Evolutionary conservation across 2,888 invertebrate species (phyloP).

Genomic region (Apocheima hispidaria): DNA sequence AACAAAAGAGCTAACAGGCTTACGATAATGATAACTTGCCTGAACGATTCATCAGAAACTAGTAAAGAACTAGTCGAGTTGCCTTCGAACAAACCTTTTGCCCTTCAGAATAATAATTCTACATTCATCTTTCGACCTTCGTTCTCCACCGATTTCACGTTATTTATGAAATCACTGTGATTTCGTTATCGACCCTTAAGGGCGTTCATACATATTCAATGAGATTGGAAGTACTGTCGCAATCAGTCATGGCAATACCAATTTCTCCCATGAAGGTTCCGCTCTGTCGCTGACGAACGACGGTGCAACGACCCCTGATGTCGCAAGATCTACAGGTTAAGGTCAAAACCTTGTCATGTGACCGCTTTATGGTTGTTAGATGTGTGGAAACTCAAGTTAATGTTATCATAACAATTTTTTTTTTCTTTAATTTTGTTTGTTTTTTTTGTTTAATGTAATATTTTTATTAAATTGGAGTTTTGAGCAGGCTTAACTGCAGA

Average conservation of each 20-base stretch:
- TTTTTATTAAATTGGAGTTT: no score
- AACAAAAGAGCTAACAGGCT: no score
- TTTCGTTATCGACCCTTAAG: constrained; percentile 21
- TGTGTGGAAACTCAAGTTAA: constrained; percentile 20
- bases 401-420: background rate
- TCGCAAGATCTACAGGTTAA: constrained; percentile 34
- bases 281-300: constrained; percentile 24
- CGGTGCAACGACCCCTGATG: constrained; percentile 28
- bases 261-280: constrained; percentile 24
- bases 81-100: constrained; percentile 2
- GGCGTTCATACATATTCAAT: constrained; percentile 18
- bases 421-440: no score
- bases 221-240: constrained; percentile 15
- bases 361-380: constrained; percentile 26
- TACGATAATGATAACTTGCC: background rate
- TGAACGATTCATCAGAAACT: background rate
- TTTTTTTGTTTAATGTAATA: no score
- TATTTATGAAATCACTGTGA: constrained; percentile 19
- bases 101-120: constrained; percentile 18
- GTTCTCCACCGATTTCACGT: constrained; percentile 24
- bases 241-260: constrained; percentile 18
- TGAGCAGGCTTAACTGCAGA: no score
- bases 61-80: background rate
- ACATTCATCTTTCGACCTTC: constrained; percentile 17
- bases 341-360: constrained; percentile 35